Percentiles rank a stretch among this genome's conserved stretches.
Evolutionary conservation across 2,888 invertebrate species (phyloP).

Genomic region (Pterostichus niger): DNA sequence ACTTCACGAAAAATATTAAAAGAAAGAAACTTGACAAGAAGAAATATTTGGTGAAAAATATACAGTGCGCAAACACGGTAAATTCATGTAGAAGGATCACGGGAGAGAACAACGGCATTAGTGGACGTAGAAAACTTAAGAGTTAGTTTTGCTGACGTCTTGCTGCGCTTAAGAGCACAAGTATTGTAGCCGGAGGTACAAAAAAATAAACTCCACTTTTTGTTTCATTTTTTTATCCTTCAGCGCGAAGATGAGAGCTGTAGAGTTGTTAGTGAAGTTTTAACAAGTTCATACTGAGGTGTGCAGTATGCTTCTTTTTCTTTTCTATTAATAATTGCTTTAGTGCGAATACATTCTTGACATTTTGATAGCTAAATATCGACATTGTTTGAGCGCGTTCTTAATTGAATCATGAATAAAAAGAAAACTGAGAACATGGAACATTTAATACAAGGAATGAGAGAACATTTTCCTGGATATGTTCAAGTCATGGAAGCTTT

Average conservation of each 20-base stretch:
- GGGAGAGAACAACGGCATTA: constrained; percentile 34
- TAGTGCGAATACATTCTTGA: constrained; percentile 23
- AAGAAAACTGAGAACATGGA: not conserved
- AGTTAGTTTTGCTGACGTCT: constrained; percentile 25
- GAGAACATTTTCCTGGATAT: too few species aligned
- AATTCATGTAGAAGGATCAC: constrained; percentile 44
- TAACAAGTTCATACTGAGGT: constrained; percentile 49
- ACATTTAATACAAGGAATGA: too few species aligned
- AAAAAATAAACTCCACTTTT: constrained; percentile 48
- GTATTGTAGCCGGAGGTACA: constrained; percentile 44
- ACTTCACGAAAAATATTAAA: constrained; percentile 11
- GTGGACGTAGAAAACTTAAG: constrained; percentile 43
- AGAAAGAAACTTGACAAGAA: constrained; percentile 2
- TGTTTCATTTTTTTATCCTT: constrained; percentile 45
- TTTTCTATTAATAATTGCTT: constrained; percentile 50
- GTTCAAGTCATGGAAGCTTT: too few species aligned
- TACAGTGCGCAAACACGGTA: constrained; percentile 12
- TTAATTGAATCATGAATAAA: constrained; percentile 14
- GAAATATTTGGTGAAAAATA: constrained; percentile 25
- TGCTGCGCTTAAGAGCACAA: constrained; percentile 10
- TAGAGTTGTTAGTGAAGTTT: constrained; percentile 48
- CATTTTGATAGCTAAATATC: constrained; percentile 43
- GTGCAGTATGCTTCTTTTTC: constrained; percentile 5
- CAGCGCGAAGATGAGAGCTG: constrained; percentile 39
- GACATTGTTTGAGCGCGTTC: not conserved